Evolutionary conservation across 2,888 invertebrate genomes (phyloP), one percentile per base, ranked within the genome.

Genomic region (Margaritifera margaritifera): DNA sequence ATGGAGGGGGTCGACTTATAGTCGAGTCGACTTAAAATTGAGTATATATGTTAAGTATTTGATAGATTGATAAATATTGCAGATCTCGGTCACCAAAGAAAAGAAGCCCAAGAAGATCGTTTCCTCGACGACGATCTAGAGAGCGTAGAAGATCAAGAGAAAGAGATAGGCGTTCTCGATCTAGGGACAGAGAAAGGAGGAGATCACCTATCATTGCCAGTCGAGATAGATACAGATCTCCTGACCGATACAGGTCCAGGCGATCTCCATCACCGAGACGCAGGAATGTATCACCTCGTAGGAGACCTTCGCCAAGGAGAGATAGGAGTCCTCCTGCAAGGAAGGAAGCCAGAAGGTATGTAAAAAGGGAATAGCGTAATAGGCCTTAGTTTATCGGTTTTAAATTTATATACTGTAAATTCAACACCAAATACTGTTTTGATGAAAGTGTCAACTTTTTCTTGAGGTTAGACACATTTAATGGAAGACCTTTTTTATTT

Each of bases 71-170:
- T 58, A 50, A n/a, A 5, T 55, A 31, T 74, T 70, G 20, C 27
- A 75, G 84, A 60, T 82, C 82, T n/a, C 69, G 80, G 61, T 84
- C 84, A 58, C 82, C 77, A 8, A 75, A 77, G 64, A 68, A 74
- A 24, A 65, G 72, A n/a, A 75, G 78, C 27, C 78, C 79, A 25
- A 52, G 75, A 19, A 64, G 75, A 25, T 64, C 69, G 42, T 71
- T 78, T 50, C 75, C 74, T 25, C 71, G 71, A 15, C 66, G 74
- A 27, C 65, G 74, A 54, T 74, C 75, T 22, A 54, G 77, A 4
- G 52, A 59, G 22, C 64, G 56, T 11, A 64, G 57, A 51, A 54
- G 75, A 54, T 71, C 73, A n/a, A 54, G 71, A 18, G 61, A 69
- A 61, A 53, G 62, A 6, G 56, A 67, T 53, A 60, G 63, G 25